Evolutionary conservation across 2,113 vertebrate species (phyloP).

Genomic region (Ginglymostoma cirratum): DNA sequence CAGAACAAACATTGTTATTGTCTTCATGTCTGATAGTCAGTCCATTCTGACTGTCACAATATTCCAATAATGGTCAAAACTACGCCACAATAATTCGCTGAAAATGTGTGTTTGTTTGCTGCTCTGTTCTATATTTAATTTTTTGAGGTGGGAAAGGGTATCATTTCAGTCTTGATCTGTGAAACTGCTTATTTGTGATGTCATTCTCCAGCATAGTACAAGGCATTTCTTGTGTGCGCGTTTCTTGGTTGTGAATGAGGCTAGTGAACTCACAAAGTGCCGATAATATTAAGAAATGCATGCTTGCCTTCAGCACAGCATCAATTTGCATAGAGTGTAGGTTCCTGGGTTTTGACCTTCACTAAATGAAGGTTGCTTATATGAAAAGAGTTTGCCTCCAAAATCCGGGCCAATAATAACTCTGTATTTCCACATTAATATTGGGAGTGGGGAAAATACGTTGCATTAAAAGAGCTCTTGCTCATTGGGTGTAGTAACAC

Average conservation of each 20-base stretch:
- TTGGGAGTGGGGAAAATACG: no score
- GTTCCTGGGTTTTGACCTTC: background rate
- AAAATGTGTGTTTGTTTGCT: background rate
- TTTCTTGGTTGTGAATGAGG: background rate
- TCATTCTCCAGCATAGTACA: background rate
- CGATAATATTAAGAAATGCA: background rate
- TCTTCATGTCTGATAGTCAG: background rate
- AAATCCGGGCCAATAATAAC: background rate
- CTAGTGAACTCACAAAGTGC: background rate
- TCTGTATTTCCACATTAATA: background rate
- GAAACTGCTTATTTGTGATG: background rate
- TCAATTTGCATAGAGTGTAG: background rate
- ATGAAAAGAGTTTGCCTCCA: background rate
- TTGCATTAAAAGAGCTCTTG: background rate
- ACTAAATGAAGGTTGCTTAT: background rate
- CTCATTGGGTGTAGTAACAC: background rate
- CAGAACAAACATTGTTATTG: background rate
- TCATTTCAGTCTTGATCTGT: background rate
- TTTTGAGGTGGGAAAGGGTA: background rate
- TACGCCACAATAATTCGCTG: background rate
- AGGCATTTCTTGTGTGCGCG: background rate
- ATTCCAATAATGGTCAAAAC: background rate
- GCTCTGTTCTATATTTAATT: background rate
- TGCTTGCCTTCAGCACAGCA: background rate
- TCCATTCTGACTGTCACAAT: background rate